phyloP scores from a whole-genome alignment of 2,888 invertebrate genomes.

The Tortrix viridana region DNA sequence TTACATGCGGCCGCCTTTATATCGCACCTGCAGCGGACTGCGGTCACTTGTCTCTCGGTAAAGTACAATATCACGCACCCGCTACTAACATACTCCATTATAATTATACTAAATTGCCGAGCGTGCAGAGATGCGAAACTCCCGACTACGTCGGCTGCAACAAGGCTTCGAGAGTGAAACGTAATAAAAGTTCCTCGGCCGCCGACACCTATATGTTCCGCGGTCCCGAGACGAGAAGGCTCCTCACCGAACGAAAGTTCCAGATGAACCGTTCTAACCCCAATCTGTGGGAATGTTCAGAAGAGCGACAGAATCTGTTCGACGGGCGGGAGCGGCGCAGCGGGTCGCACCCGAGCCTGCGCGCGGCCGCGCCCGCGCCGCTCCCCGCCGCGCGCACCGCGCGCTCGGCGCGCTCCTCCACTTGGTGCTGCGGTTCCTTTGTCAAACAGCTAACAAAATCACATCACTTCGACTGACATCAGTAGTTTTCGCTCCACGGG shows the following conservation, averaged over 20 bases:
- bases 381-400: slow-evolving; percentile 50
- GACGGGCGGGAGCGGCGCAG: slow-evolving; percentile 66
- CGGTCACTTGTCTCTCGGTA: slow-evolving; percentile 87
- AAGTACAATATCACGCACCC: slow-evolving; percentile 88
- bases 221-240: slow-evolving; percentile 66
- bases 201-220: slow-evolving; percentile 71
- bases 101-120: slow-evolving; percentile 72
- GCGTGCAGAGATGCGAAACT: slow-evolving; percentile 66
- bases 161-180: slow-evolving; percentile 70
- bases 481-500: slow-evolving; percentile 50
- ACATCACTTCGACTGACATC: slow-evolving; percentile 87
- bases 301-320: slow-evolving; percentile 58
- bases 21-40: slow-evolving; percentile 87
- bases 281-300: slow-evolving; percentile 71
- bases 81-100: slow-evolving; percentile 79
- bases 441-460: slow-evolving; percentile 91
- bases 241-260: slow-evolving; percentile 70
- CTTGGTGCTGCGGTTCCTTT: slow-evolving; percentile 92
- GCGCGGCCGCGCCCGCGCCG: slow-evolving; percentile 48
- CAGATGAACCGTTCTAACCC: slow-evolving; percentile 80
- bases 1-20: slow-evolving; percentile 85
- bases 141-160: slow-evolving; percentile 65
- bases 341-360: slow-evolving; percentile 72
- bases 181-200: slow-evolving; percentile 80
- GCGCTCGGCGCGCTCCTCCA: slow-evolving; percentile 85